phyloP scores from a whole-genome alignment of 2,888 invertebrate species.

The Gryllus longicercus region DNA sequence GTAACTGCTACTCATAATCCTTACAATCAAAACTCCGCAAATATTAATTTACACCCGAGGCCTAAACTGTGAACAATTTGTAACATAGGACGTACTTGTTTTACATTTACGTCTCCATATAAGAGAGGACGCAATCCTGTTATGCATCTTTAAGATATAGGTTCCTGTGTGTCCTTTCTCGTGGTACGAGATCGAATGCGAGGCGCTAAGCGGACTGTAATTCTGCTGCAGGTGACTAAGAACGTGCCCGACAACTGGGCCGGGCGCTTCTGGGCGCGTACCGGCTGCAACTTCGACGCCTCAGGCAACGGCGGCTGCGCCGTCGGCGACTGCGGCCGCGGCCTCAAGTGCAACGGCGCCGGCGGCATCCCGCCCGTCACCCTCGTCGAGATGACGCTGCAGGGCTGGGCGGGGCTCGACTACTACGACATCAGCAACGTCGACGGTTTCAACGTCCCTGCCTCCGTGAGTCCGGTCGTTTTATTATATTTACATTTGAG shows the following conservation, averaged over 20 bases:
- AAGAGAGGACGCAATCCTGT: no score
- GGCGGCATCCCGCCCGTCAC: conserved; percentile 49
- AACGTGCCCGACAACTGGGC: conserved; percentile 45
- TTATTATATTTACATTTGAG: no score
- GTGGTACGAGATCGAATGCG: no score
- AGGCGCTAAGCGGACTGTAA: no score
- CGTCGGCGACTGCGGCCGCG: conserved; percentile 48
- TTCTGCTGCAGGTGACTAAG: not conserved
- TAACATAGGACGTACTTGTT: no score
- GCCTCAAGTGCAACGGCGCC: conserved; percentile 47
- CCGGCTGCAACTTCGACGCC: conserved; percentile 43
- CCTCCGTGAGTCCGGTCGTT: conserved; percentile 40
- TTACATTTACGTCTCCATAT: no score
- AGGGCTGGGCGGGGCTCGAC: conserved; percentile 46
- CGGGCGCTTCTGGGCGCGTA: conserved; percentile 50
- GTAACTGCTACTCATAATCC: no score
- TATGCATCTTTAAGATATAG: no score
- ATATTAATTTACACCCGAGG: no score
- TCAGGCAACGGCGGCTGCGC: conserved; percentile 41
- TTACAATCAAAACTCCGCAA: no score
- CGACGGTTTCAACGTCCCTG: conserved; percentile 51
- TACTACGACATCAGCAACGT: conserved; percentile 53
- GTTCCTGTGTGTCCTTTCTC: no score
- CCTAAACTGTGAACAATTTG: no score
- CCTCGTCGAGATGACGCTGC: conserved; percentile 49